A percentile compares a stretch with the other conserved stretches of the same genome.
phyloP scores from a whole-genome alignment of 2,888 invertebrate species.

The Thumatha senex region DNA sequence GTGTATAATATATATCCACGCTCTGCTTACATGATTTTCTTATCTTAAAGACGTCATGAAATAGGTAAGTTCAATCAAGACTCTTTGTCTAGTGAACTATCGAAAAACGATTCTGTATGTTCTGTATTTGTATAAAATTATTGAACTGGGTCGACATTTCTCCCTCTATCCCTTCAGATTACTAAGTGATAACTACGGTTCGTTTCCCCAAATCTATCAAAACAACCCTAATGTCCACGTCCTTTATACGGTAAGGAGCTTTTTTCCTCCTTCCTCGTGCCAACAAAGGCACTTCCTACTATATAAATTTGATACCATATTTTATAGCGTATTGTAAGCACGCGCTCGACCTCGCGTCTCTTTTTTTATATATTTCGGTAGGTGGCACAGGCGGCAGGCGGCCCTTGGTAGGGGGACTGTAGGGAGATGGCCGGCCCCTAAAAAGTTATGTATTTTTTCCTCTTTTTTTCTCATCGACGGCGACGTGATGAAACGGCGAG shows the following conservation, averaged over 20 bases:
- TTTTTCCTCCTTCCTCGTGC: constrained; percentile 59
- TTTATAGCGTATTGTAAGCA: constrained; percentile 72
- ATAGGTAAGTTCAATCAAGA: no score
- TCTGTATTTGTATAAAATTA: no score
- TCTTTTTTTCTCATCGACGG: constrained; percentile 81
- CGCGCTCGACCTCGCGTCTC: constrained; percentile 64
- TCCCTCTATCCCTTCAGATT: constrained; percentile 9
- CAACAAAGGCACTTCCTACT: constrained; percentile 69
- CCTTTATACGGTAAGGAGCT: constrained; percentile 53
- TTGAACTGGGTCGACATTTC: no score
- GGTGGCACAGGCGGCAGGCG: constrained; percentile 45
- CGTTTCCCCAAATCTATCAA: constrained; percentile 49
- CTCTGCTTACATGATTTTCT: no score
- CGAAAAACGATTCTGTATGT: no score
- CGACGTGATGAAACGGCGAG: constrained; percentile 78
- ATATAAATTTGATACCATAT: constrained; percentile 79
- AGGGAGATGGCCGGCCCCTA: constrained; percentile 72
- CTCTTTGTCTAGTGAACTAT: no score
- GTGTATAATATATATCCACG: no score
- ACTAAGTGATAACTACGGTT: constrained; percentile 29
- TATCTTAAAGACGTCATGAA: no score
- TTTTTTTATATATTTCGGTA: constrained; percentile 63
- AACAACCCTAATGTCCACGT: constrained; percentile 55
- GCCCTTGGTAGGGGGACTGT: constrained; percentile 41
- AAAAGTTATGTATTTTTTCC: constrained; percentile 83